Evolutionary conservation across 2,797 vertebrate species (phyloP).

Genomic region (Oreochromis grahami): DNA sequence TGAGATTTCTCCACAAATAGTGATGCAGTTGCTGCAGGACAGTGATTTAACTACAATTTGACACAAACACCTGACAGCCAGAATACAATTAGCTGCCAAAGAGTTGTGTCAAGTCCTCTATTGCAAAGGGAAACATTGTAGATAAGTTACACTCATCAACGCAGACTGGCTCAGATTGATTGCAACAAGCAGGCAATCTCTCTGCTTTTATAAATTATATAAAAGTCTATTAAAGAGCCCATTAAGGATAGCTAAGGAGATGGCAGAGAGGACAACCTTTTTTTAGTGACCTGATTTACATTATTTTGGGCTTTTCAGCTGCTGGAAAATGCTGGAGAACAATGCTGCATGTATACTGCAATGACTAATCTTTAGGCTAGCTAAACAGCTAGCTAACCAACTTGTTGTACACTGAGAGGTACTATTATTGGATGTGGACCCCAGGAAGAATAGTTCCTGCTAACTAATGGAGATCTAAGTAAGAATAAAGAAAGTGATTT

Average conservation of each 20-base stretch:
- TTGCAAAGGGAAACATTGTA: too few species aligned
- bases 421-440: background rate
- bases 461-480: background rate
- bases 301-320: background rate
- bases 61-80: too few species aligned
- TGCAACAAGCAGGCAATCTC: background rate
- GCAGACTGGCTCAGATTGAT: background rate
- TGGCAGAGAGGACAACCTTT: background rate
- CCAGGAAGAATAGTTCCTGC: background rate
- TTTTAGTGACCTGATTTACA: background rate
- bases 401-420: background rate
- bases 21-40: too few species aligned
- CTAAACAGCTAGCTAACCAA: background rate
- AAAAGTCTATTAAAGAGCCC: background rate
- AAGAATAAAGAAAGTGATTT: background rate
- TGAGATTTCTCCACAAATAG: too few species aligned
- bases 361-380: background rate
- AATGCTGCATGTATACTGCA: background rate
- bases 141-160: fast-evolving
- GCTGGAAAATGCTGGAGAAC: background rate
- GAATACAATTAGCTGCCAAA: too few species aligned
- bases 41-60: too few species aligned
- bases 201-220: background rate
- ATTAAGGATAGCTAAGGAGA: background rate
- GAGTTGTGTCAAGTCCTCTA: too few species aligned